Evolutionary conservation across 2,113 vertebrate species (phyloP), one percentile per base, ranked within the genome.

Genomic region (Onychostoma macrolepis): DNA sequence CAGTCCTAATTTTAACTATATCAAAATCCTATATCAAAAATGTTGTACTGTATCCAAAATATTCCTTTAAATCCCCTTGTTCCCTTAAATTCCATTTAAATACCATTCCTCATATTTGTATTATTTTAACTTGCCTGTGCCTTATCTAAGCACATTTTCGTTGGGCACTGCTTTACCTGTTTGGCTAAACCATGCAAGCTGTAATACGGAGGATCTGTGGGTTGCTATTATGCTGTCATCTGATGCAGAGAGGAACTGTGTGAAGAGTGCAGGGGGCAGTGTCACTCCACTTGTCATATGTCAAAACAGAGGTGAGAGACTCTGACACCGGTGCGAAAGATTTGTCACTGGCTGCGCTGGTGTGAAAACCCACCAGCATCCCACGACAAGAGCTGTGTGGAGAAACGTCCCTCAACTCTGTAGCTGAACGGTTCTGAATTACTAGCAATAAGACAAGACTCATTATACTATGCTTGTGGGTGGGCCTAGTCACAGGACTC

Each of bases 231-330:
- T 65, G 7, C 38, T 45, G 24, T 12, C 6, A 5, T 10, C 78
- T 83, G 9, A 88, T 69, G 30, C 63, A 58, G 72, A 72, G 48
- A 88, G 33, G 75, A 26, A 63, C 36, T 77, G 17, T 26, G 24
- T 43, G 58, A 28, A 58, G n/a, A 28, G 80, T 21, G 19, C 26
- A 83, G 63, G 56, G 72, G 71, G 72, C 80, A 88, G 80, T 63
- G 63, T 80, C 50, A 77, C 85, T 89, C 48, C n/a, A 17, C 85
- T 84, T 89, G 88, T 53, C 88, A 85, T 58, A 33, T 87, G 83
- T 85, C 78, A 87, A 50, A 77, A 82, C 74, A 50, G 80, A 30
- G 11, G 75, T 30, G 81, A 43, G 28, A 72, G 77, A 80, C 77
- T 21, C 78, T 76, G 78, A 85, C 86, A 85, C 69, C 45, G 26